Conservation (phyloP, 2,888 invertebrate genomes). For the Helobdella robusta region DNA sequence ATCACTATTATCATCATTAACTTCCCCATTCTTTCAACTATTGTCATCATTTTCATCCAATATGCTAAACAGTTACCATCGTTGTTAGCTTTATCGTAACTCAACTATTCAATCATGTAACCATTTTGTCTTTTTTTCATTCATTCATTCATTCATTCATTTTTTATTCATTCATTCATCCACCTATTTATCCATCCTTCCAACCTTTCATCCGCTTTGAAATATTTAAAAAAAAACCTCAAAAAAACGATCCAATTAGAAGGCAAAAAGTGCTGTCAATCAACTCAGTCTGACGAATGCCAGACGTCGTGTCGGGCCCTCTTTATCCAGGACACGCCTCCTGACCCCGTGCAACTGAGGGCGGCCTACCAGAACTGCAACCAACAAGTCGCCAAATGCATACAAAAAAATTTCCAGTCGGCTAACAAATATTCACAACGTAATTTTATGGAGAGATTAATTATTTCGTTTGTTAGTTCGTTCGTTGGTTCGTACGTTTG, state of each 20-base stretch:
- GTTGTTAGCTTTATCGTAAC: background rate
- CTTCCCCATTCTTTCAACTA: no score
- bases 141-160: no score
- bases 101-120: no score
- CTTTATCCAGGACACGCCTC: slow-evolving; percentile 33
- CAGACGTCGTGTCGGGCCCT: slow-evolving; percentile 32
- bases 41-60: no score
- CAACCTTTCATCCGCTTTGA: no score
- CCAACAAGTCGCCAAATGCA: slow-evolving; percentile 29
- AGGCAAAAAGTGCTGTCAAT: slow-evolving; percentile 32
- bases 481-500: no score
- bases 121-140: no score
- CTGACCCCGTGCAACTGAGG: slow-evolving; percentile 23
- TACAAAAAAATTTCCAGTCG: slow-evolving; percentile 28
- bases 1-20: background rate
- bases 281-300: slow-evolving; percentile 31
- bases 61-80: background rate
- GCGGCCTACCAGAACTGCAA: slow-evolving; percentile 30
- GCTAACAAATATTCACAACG: background rate
- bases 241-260: slow-evolving; percentile 28
- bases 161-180: no score
- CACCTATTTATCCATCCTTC: no score
- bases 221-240: no score
- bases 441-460: no score
- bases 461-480: no score